Conservation (phyloP, 2,888 invertebrate species). For the Athalia cordata region DNA sequence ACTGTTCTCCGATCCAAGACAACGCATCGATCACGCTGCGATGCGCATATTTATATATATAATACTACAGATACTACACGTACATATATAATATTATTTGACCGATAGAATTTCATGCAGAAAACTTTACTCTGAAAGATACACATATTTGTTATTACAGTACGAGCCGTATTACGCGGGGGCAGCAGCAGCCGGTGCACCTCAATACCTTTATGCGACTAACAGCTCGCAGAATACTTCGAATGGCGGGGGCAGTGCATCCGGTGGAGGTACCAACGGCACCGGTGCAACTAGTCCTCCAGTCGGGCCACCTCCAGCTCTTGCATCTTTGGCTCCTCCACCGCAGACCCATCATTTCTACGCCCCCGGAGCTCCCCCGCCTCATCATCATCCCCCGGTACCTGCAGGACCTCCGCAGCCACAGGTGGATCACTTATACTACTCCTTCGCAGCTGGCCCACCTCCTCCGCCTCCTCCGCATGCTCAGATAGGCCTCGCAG, state of each 20-base stretch:
- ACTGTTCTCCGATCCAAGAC: too few relatives aligned
- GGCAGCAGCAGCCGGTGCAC: conserved; percentile 66
- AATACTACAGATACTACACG: too few relatives aligned
- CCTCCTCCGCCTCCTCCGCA: conserved; percentile 62
- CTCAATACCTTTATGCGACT: conserved; percentile 73
- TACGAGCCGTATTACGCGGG: conserved; percentile 72
- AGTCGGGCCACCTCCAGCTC: conserved; percentile 58
- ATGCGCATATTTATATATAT: too few relatives aligned
- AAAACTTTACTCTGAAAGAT: not conserved
- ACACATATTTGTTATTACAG: conserved; percentile 54
- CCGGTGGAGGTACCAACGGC: conserved; percentile 58
- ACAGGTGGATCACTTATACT: conserved; percentile 69
- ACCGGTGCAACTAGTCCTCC: conserved; percentile 61
- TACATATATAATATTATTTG: too few relatives aligned
- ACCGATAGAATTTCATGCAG: not conserved
- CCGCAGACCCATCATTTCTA: conserved; percentile 62
- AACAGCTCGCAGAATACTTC: conserved; percentile 68
- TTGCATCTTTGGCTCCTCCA: conserved; percentile 59
- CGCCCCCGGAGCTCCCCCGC: conserved; percentile 60
- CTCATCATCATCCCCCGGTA: conserved; percentile 65
- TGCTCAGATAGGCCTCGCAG: conserved; percentile 64
- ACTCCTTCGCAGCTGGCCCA: conserved; percentile 63
- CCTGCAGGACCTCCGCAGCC: conserved; percentile 59
- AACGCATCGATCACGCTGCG: too few relatives aligned
- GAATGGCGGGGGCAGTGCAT: conserved; percentile 58